Evolutionary conservation across 2,113 vertebrate species (phyloP).

Genomic region (Hepsetus odoe): DNA sequence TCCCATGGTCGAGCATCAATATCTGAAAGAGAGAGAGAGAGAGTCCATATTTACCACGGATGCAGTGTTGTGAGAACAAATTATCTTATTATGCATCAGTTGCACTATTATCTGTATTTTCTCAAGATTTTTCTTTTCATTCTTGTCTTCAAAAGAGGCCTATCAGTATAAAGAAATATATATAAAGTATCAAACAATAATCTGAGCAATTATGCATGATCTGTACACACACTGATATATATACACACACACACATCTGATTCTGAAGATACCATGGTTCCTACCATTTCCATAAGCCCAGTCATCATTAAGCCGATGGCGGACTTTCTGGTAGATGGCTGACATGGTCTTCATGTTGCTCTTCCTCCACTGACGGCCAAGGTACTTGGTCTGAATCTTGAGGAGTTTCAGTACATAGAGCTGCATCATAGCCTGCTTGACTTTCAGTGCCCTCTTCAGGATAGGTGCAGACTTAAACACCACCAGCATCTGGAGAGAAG

Average conservation of each 20-base stretch:
- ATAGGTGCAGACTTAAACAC: conserved; percentile 97
- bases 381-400: conserved; percentile 86
- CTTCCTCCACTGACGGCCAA: conserved; percentile 83
- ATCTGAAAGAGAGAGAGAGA: conserved; percentile 71
- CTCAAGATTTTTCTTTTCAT: too few relatives aligned
- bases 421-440: conserved; percentile 98
- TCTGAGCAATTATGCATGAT: too few relatives aligned
- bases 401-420: conserved; percentile 92
- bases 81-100: too few relatives aligned
- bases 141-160: too few relatives aligned
- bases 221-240: too few relatives aligned
- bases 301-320: conserved; percentile 88
- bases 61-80: too few relatives aligned
- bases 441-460: conserved; percentile 93
- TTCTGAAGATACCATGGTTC: conserved; percentile 15
- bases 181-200: too few relatives aligned
- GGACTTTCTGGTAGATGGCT: conserved; percentile 89
- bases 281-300: conserved; percentile 89
- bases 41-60: too few relatives aligned
- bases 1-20: conserved; percentile 97
- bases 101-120: too few relatives aligned
- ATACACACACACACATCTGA: too few relatives aligned
- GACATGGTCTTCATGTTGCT: conserved; percentile 94
- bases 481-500: conserved; percentile 87
- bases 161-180: too few relatives aligned